These are phyloP conservation scores for Lophius piscatorius DNA, from an alignment of 2,113 vertebrate genomes.

Conservation along the genomic window DNA sequence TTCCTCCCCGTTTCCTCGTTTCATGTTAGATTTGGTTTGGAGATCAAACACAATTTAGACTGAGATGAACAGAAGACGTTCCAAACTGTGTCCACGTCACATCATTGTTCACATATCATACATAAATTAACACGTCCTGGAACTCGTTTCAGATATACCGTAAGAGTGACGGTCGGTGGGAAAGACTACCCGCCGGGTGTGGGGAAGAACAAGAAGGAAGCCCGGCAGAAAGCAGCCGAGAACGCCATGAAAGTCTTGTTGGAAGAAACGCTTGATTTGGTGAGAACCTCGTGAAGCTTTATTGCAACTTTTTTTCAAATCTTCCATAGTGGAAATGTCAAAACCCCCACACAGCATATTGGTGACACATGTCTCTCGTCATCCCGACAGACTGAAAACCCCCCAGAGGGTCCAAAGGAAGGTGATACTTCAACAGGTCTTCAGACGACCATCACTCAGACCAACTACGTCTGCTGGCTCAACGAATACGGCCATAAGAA, in stretches of 20 bases:
- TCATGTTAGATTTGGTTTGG: too few relatives aligned
- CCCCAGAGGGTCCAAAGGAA: not conserved
- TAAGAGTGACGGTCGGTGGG: conserved; percentile 56
- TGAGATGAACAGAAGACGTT: too few relatives aligned
- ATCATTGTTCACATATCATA: not conserved
- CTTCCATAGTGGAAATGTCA: too few relatives aligned
- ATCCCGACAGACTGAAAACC: conserved; percentile 37
- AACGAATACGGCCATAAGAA: conserved; percentile 69
- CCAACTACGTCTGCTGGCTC: conserved; percentile 70
- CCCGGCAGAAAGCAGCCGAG: conserved; percentile 74
- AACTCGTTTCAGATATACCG: conserved; percentile 61
- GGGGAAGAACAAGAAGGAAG: conserved; percentile 77
- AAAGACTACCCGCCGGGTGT: conserved; percentile 52
- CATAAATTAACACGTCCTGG: too few relatives aligned
- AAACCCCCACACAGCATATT: too few relatives aligned
- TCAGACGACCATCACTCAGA: conserved; percentile 2
- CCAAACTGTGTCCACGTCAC: not conserved
- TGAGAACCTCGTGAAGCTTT: too few relatives aligned
- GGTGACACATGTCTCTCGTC: not conserved
- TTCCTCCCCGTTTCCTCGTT: too few relatives aligned
- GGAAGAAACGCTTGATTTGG: conserved; percentile 15
- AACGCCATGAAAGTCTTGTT: conserved; percentile 44
- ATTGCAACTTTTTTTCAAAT: too few relatives aligned
- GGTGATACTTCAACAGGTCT: not conserved
- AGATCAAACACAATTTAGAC: too few relatives aligned